phyloP scores from a whole-genome alignment of 2,113 vertebrate genomes.

The Alexandromys fortis region DNA sequence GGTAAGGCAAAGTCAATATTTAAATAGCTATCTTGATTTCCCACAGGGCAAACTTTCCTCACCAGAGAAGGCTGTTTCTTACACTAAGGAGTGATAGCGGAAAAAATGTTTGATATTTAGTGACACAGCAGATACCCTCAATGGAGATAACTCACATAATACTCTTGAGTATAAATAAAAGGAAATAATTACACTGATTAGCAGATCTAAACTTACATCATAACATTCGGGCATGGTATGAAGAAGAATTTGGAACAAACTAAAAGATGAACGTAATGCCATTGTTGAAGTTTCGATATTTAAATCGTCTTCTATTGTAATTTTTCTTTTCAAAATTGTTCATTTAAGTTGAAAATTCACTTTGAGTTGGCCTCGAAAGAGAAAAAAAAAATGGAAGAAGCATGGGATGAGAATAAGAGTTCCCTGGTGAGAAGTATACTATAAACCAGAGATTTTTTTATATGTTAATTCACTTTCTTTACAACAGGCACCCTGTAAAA shows the following conservation, averaged over 20 bases:
- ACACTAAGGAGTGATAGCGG: background rate
- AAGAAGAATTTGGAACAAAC: background rate
- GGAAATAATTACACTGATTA: background rate
- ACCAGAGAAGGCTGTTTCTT: background rate
- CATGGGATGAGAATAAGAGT: background rate
- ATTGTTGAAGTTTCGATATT: background rate
- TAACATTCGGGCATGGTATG: conserved; percentile 4
- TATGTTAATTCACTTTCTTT: background rate
- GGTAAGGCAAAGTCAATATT: background rate
- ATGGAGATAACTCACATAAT: background rate
- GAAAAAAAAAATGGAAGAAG: background rate
- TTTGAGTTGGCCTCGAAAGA: background rate
- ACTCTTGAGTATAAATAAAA: background rate
- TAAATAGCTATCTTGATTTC: background rate
- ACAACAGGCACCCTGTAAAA: background rate
- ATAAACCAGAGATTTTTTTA: background rate
- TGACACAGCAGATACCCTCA: background rate
- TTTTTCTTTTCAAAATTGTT: background rate
- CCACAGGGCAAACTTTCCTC: background rate
- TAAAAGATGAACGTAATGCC: background rate
- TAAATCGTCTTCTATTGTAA: background rate
- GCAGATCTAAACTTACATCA: background rate
- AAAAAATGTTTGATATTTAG: background rate
- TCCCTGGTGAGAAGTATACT: background rate
- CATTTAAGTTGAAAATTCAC: background rate